These are phyloP conservation scores for Carterocephalus palaemon DNA, from an alignment of 2,888 invertebrate genomes.

Conservation along the genomic window DNA sequence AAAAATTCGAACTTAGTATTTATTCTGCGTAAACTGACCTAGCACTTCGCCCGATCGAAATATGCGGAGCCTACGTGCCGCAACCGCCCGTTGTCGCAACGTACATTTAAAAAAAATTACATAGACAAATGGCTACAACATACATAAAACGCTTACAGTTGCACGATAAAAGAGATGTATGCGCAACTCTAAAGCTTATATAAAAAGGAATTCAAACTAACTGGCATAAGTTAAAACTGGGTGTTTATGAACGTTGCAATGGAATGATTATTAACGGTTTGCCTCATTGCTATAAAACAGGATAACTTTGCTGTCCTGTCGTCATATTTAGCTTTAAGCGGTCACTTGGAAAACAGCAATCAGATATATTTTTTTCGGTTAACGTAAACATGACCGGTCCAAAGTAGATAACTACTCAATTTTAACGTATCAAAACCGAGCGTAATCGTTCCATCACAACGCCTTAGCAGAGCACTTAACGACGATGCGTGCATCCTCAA, in stretches of 20 bases:
- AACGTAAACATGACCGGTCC: too few relatives aligned
- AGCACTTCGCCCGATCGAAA: constrained; percentile 15
- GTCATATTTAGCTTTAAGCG: too few relatives aligned
- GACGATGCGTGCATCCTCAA: too few relatives aligned
- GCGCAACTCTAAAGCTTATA: constrained; percentile 14
- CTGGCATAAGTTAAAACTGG: constrained; percentile 16
- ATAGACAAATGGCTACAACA: constrained; percentile 5
- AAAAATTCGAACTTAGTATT: too few relatives aligned
- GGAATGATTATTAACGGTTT: constrained; percentile 7
- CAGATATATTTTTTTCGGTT: too few relatives aligned
- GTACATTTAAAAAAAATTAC: not conserved
- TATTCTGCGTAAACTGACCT: not conserved
- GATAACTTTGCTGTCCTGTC: too few relatives aligned
- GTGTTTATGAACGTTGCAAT: constrained; percentile 8
- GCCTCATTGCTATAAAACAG: too few relatives aligned
- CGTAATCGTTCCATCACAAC: not conserved
- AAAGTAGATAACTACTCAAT: too few relatives aligned
- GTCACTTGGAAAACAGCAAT: too few relatives aligned
- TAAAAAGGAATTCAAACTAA: constrained; percentile 15
- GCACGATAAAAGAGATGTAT: constrained; percentile 19
- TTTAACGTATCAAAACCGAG: not conserved
- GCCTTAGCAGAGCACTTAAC: too few relatives aligned
- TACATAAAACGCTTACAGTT: constrained; percentile 14
- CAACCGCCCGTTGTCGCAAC: constrained; percentile 17
- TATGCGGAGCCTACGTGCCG: too few relatives aligned